phyloP scores from a whole-genome alignment of 1,140 invertebrate genomes.

The Cyphomyrmex costatus region DNA sequence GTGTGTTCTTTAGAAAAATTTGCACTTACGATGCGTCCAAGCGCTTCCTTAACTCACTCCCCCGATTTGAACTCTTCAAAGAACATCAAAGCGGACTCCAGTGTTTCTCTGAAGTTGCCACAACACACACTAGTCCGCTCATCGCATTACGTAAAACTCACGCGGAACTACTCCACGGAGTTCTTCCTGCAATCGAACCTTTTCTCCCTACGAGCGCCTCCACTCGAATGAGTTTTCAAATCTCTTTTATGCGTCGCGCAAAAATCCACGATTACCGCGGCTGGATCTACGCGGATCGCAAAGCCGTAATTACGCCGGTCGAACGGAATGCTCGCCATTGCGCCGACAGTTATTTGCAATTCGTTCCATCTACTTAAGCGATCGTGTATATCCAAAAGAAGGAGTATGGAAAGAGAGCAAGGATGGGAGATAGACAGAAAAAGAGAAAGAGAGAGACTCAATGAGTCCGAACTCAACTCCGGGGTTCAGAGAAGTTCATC shows the following conservation, averaged over 20 bases:
- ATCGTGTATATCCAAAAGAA: conserved; percentile 33
- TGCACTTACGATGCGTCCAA: conserved; percentile 38
- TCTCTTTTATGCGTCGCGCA: conserved; percentile 46
- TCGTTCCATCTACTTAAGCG: conserved; percentile 60
- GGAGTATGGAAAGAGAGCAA: too few relatives aligned
- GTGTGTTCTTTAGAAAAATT: conserved; percentile 31
- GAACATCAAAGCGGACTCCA: conserved; percentile 40
- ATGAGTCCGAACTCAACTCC: neutral
- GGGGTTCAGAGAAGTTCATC: conserved; percentile 48
- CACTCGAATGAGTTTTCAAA: conserved; percentile 29
- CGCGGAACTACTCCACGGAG: neutral
- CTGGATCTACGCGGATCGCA: neutral
- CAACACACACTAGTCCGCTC: conserved; percentile 30
- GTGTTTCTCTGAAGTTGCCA: conserved; percentile 50
- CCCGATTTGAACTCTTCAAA: conserved; percentile 54
- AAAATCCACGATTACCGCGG: conserved; percentile 49
- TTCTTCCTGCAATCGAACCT: conserved; percentile 47
- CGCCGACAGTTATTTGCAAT: conserved; percentile 54
- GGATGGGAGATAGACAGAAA: neutral
- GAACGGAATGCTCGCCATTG: conserved; percentile 22
- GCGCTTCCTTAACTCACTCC: conserved; percentile 26
- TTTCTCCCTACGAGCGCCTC: neutral
- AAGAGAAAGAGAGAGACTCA: neutral
- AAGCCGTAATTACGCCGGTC: conserved; percentile 55
- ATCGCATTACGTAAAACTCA: conserved; percentile 49